phyloP scores from a whole-genome alignment of 2,888 invertebrate genomes.

The Ptychoptera contaminata region DNA sequence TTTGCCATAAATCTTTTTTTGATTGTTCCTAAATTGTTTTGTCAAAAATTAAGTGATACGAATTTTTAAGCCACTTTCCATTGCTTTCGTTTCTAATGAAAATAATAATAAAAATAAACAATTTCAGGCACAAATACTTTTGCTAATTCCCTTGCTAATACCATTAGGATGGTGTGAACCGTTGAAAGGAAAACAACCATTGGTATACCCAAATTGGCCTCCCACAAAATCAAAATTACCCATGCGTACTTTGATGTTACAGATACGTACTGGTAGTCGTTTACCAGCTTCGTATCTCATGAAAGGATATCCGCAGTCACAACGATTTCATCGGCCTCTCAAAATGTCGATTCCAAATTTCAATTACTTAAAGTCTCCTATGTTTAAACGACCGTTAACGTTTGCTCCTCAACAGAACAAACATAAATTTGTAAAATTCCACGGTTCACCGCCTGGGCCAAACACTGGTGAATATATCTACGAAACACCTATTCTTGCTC shows the following conservation, averaged over 20 bases:
- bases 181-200: too few relatives aligned
- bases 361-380: not conserved
- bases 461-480: slow-evolving; percentile 21
- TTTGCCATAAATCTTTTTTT: too few relatives aligned
- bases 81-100: too few relatives aligned
- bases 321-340: not conserved
- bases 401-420: not conserved
- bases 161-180: too few relatives aligned
- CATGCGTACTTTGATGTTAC: slow-evolving; percentile 1
- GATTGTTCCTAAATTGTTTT: too few relatives aligned
- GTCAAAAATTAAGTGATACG: too few relatives aligned
- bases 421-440: slow-evolving; percentile 2
- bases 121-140: too few relatives aligned
- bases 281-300: not conserved
- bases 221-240: not conserved
- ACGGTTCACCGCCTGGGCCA: slow-evolving; percentile 12
- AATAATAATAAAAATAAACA: too few relatives aligned
- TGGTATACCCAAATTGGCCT: too few relatives aligned
- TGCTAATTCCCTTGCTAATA: too few relatives aligned
- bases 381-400: not conserved
- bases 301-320: not conserved
- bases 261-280: not conserved
- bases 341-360: slow-evolving; percentile 2
- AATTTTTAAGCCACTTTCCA: too few relatives aligned
- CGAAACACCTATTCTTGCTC: slow-evolving; percentile 22